A percentile compares a stretch with the other conserved stretches of the same genome.
Evolutionary conservation across 2,888 invertebrate species (phyloP).

Genomic region (Polydrusus tereticollis): DNA sequence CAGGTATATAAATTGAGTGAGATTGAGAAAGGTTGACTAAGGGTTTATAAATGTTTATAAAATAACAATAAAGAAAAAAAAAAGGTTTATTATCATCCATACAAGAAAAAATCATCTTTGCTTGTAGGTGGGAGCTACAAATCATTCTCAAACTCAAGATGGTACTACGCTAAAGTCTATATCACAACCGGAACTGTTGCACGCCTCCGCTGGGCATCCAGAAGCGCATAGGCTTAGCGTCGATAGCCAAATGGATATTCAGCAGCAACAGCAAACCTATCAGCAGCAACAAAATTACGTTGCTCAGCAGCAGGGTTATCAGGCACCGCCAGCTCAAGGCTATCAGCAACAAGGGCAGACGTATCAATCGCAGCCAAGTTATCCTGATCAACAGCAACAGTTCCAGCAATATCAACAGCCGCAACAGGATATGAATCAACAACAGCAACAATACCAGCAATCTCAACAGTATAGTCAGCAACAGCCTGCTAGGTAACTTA

Average conservation of each 20-base stretch:
- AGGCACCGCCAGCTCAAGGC: constrained; percentile 45
- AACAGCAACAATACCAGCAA: constrained; percentile 55
- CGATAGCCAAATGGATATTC: constrained; percentile 63
- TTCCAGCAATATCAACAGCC: constrained; percentile 46
- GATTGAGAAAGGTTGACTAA: too few relatives aligned
- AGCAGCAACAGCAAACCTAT: constrained; percentile 47
- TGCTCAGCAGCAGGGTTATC: constrained; percentile 51
- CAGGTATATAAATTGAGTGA: constrained; percentile 51
- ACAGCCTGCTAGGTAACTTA: constrained; percentile 11
- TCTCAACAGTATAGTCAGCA: constrained; percentile 63
- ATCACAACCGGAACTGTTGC: constrained; percentile 64
- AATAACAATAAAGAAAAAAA: too few relatives aligned
- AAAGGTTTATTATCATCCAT: too few relatives aligned
- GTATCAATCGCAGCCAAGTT: constrained; percentile 41
- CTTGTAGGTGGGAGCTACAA: constrained; percentile 16
- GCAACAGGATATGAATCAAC: constrained; percentile 28
- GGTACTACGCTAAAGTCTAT: constrained; percentile 59
- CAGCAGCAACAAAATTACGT: constrained; percentile 53
- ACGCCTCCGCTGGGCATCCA: constrained; percentile 48
- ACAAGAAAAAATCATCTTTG: background rate
- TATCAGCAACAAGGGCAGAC: constrained; percentile 32
- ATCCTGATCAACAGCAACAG: constrained; percentile 50
- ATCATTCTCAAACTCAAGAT: constrained; percentile 55
- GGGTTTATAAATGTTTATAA: too few relatives aligned
- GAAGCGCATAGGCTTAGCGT: constrained; percentile 60